Percentiles rank a stretch among this genome's conserved stretches.
phyloP scores from a whole-genome alignment of 2,888 invertebrate genomes.

The Eledone cirrhosa region DNA sequence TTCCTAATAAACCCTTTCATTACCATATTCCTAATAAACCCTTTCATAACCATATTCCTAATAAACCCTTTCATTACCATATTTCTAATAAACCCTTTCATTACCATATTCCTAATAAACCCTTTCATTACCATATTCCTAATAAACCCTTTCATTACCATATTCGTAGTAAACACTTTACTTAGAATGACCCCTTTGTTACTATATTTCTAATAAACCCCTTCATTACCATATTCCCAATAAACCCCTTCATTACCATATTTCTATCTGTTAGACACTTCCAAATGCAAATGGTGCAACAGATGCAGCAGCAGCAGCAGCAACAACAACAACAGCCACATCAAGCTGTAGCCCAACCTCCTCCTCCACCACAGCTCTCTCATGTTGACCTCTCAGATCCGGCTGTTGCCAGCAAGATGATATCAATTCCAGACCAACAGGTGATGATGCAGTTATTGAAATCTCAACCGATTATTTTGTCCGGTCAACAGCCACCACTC shows the following conservation, averaged over 20 bases:
- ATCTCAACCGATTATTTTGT: constrained; percentile 38
- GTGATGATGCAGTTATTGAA: constrained; percentile 49
- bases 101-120: too few species aligned
- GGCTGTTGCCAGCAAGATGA: constrained; percentile 38
- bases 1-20: too few species aligned
- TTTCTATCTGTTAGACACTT: constrained; percentile 48
- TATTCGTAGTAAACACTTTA: too few species aligned
- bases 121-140: too few species aligned
- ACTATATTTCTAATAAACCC: too few species aligned
- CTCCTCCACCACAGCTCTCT: constrained; percentile 38
- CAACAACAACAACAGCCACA: constrained; percentile 38
- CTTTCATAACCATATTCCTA: too few species aligned
- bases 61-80: too few species aligned
- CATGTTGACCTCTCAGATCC: constrained; percentile 33
- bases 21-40: too few species aligned
- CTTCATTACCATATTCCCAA: not conserved
- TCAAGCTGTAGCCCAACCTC: constrained; percentile 35
- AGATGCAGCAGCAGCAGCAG: constrained; percentile 38
- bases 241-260: too few species aligned
- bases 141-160: too few species aligned
- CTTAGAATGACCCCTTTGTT: too few species aligned
- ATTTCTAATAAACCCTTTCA: too few species aligned
- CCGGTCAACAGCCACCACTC: constrained; percentile 40
- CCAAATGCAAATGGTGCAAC: constrained; percentile 52
- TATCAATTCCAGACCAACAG: constrained; percentile 54